Evolutionary conservation across 1,140 invertebrate genomes (phyloP).

Genomic region (Heliconius eleuchia): DNA sequence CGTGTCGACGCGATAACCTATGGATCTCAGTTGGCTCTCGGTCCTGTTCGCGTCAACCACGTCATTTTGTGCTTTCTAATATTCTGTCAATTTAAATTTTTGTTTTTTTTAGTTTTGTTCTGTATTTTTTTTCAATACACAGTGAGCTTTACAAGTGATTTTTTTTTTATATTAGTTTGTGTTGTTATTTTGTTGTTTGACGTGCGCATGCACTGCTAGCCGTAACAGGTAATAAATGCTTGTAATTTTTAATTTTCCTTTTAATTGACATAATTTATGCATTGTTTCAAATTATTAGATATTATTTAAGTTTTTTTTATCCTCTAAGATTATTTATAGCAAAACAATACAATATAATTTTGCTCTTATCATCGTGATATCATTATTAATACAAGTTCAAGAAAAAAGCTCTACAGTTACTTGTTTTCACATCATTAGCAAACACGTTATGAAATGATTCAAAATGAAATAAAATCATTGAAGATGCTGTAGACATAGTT

Average conservation of each 20-base stretch:
- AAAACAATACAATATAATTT: neutral
- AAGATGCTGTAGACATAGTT: neutral
- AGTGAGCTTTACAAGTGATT: neutral
- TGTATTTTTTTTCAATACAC: too few species aligned
- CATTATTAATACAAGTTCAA: neutral
- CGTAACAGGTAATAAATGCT: neutral
- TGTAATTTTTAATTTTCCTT: neutral
- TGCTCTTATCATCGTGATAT: neutral
- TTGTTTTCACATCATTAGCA: neutral
- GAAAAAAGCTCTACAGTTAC: constrained; percentile 1
- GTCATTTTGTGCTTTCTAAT: constrained; percentile 30
- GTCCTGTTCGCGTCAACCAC: constrained; percentile 38
- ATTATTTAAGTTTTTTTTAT: neutral
- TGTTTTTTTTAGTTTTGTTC: neutral
- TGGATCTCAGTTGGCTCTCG: constrained; percentile 41
- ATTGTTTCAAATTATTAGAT: neutral
- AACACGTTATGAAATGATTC: neutral
- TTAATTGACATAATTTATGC: neutral
- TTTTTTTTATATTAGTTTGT: neutral
- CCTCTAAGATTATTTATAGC: neutral
- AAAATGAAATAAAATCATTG: neutral
- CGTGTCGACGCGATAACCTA: constrained; percentile 42
- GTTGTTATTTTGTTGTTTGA: neutral
- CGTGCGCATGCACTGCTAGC: neutral
- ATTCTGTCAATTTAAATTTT: neutral